These are phyloP conservation scores for Sycophila texana DNA, from an alignment of 2,888 invertebrate genomes.

Conservation along the genomic window DNA sequence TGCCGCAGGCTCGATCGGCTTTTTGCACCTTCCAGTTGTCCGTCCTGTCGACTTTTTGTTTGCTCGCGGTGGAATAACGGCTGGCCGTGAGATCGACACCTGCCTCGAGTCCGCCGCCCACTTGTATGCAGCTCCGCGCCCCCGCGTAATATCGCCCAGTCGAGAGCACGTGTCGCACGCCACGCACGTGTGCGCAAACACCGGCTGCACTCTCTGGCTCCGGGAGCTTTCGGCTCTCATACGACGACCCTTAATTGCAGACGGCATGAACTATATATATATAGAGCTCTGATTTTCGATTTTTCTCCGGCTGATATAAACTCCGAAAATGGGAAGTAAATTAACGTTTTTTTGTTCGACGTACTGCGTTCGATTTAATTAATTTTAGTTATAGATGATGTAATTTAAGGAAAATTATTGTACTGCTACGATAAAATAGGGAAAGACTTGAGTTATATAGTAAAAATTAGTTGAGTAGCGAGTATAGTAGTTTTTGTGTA, in stretches of 20 bases:
- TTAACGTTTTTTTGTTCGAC: neutral
- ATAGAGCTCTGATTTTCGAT: neutral
- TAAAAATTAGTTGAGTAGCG: too few relatives aligned
- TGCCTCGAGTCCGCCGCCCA: conserved; percentile 1
- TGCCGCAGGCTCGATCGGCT: neutral
- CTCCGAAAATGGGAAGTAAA: neutral
- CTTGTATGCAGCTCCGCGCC: conserved; percentile 9
- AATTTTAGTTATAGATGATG: too few relatives aligned
- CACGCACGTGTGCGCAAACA: conserved; percentile 27
- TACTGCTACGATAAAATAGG: too few relatives aligned
- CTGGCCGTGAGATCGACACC: conserved; percentile 14
- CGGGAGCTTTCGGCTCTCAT: neutral
- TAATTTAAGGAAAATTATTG: too few relatives aligned
- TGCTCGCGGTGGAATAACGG: neutral
- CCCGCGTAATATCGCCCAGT: conserved; percentile 29
- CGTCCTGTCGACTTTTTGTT: conserved; percentile 19
- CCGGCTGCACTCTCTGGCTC: conserved; percentile 32
- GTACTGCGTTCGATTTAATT: neutral
- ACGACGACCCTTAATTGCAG: too few relatives aligned
- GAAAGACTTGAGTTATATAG: too few relatives aligned
- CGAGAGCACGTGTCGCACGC: conserved; percentile 26
- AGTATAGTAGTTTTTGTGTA: too few relatives aligned
- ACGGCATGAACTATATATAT: neutral
- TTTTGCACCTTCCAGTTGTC: conserved; percentile 23
- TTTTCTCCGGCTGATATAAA: neutral